phyloP scores from a whole-genome alignment of 2,888 invertebrate species.

The Germaria angustata region DNA sequence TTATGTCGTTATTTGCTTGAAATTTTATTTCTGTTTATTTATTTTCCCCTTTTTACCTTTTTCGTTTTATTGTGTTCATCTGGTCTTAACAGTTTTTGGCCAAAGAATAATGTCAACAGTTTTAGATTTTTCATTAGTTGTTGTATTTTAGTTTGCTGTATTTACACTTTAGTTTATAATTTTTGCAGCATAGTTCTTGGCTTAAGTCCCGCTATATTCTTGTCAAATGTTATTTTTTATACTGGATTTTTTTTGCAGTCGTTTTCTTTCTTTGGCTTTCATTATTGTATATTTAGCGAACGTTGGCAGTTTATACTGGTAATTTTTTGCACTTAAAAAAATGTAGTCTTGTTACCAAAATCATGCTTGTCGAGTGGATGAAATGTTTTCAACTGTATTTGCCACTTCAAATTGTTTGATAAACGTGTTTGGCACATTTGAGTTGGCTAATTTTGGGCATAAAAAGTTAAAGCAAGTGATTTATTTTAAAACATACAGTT shows the following conservation, averaged over 20 bases:
- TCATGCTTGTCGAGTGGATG: slow-evolving; percentile 43
- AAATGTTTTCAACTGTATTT: slow-evolving; percentile 71
- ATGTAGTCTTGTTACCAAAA: slow-evolving; percentile 2
- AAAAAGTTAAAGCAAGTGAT: slow-evolving; percentile 26
- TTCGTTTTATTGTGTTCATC: slow-evolving; percentile 8
- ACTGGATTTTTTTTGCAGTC: background rate
- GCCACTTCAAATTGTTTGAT: slow-evolving; percentile 79
- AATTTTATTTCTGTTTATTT: slow-evolving; percentile 4
- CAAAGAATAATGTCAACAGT: slow-evolving; percentile 69
- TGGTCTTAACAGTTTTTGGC: slow-evolving; percentile 54
- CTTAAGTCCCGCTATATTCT: slow-evolving; percentile 71
- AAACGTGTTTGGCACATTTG: slow-evolving; percentile 69
- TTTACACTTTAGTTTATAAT: slow-evolving; percentile 66
- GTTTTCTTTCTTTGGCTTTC: slow-evolving; percentile 70
- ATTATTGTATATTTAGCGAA: slow-evolving; percentile 72
- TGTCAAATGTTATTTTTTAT: background rate
- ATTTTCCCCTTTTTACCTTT: background rate
- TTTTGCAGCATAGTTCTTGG: slow-evolving; percentile 78
- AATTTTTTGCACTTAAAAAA: background rate
- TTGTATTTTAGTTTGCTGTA: slow-evolving; percentile 47
- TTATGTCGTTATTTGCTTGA: slow-evolving; percentile 16
- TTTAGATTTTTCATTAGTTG: slow-evolving; percentile 52
- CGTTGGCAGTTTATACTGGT: slow-evolving; percentile 74
- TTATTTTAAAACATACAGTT: slow-evolving; percentile 3
- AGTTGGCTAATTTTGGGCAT: slow-evolving; percentile 47